Percentiles rank a stretch among this genome's conserved stretches.
phyloP scores from a whole-genome alignment of 2,888 invertebrate species.

The Pimpla rufipes region DNA sequence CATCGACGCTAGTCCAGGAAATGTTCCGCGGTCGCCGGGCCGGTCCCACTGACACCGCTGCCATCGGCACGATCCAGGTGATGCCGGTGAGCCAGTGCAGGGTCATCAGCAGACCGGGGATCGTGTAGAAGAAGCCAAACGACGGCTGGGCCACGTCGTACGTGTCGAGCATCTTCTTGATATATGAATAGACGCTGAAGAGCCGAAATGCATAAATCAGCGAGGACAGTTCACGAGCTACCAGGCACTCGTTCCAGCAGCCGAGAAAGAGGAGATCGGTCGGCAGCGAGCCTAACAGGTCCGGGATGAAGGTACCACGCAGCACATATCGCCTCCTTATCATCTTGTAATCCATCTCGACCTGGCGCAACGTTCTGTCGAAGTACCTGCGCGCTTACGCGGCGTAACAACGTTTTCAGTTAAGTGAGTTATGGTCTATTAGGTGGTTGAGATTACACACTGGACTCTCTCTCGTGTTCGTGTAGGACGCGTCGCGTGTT shows the following conservation, averaged over 20 bases:
- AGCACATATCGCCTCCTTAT: slow-evolving; percentile 76
- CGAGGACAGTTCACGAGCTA: slow-evolving; percentile 76
- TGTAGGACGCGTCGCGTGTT: slow-evolving; percentile 49
- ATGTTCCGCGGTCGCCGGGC: slow-evolving; percentile 70
- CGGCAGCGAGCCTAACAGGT: slow-evolving; percentile 80
- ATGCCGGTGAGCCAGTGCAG: slow-evolving; percentile 82
- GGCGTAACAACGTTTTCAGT: slow-evolving; percentile 47
- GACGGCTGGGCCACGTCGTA: slow-evolving; percentile 72
- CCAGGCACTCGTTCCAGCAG: slow-evolving; percentile 70
- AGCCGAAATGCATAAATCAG: slow-evolving; percentile 77
- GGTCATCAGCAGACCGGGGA: slow-evolving; percentile 75
- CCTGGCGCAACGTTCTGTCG: slow-evolving; percentile 74
- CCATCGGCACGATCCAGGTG: slow-evolving; percentile 80
- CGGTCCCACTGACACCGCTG: slow-evolving; percentile 47
- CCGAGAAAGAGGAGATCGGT: slow-evolving; percentile 79
- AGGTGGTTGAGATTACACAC: slow-evolving; percentile 51
- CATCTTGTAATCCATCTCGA: slow-evolving; percentile 74
- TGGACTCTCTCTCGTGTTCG: slow-evolving; percentile 67
- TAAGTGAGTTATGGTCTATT: slow-evolving; percentile 54
- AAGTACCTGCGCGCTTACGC: slow-evolving; percentile 76
- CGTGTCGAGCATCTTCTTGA: slow-evolving; percentile 71
- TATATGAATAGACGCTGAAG: slow-evolving; percentile 75
- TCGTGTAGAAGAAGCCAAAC: slow-evolving; percentile 74
- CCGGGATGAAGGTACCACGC: slow-evolving; percentile 75
- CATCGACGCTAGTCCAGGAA: slow-evolving; percentile 78